Conservation (phyloP, 1,140 invertebrate species). For the Holcopasites calliopsidis region DNA sequence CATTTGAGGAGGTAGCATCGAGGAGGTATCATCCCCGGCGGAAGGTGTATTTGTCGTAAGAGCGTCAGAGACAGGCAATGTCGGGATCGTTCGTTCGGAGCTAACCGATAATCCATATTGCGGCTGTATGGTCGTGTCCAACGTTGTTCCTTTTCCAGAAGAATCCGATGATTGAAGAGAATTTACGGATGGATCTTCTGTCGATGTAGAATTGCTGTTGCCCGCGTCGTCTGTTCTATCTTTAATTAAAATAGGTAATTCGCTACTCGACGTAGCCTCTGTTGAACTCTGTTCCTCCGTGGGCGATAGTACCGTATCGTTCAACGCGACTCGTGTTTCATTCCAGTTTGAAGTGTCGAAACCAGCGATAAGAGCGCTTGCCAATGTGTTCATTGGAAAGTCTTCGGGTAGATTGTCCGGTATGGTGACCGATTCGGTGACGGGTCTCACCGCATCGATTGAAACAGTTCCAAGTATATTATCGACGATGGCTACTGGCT, state of each 20-base stretch:
- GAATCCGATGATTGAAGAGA: too few species aligned
- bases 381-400: slow-evolving; percentile 8
- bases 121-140: neutral
- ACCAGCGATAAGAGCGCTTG: slow-evolving; percentile 3
- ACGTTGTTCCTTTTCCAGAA: too few species aligned
- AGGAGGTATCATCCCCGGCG: too few species aligned
- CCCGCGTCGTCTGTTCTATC: neutral
- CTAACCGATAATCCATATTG: neutral
- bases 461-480: slow-evolving; percentile 3
- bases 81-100: neutral
- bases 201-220: too few species aligned
- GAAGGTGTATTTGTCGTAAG: neutral
- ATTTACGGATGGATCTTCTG: too few species aligned
- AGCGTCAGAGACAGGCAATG: neutral
- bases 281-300: neutral
- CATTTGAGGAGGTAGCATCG: too few species aligned
- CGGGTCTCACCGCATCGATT: neutral
- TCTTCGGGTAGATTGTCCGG: neutral
- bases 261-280: neutral
- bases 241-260: neutral
- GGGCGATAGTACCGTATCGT: too few species aligned
- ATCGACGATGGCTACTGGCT: neutral
- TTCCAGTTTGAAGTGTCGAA: neutral
- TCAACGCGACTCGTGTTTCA: neutral
- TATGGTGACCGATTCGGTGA: neutral